phyloP scores from a whole-genome alignment of 2,797 vertebrate genomes.

The Acrossocheilus wenchowensis region DNA sequence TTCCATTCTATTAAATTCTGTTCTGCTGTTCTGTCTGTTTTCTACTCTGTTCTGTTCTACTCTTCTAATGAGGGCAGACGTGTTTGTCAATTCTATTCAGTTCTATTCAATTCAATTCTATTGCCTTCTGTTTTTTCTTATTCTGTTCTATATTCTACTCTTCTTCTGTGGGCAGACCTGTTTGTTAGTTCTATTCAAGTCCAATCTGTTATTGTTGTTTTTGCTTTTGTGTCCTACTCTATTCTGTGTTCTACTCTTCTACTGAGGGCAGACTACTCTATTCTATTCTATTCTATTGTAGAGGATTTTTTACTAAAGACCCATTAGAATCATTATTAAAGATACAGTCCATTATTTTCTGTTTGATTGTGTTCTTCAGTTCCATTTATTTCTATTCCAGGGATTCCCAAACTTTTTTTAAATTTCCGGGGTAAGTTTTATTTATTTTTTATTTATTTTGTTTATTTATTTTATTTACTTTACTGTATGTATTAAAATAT shows the following conservation, averaged over 20 bases:
- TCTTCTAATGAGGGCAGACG: neutral
- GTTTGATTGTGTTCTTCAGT: neutral
- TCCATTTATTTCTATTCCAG: neutral
- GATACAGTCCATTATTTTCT: neutral
- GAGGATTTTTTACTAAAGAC: neutral
- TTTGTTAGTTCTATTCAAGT: neutral
- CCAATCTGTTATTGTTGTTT: neutral
- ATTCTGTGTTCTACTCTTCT: neutral
- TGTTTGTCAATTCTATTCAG: neutral
- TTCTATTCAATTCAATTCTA: neutral
- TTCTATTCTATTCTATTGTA: neutral
- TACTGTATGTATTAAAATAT: neutral
- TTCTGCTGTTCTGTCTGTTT: neutral
- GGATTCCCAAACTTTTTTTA: neutral
- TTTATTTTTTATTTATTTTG: neutral
- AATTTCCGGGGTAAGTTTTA: neutral
- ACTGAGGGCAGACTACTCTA: neutral
- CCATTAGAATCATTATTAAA: neutral
- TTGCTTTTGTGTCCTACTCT: neutral
- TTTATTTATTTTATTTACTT: too few relatives aligned
- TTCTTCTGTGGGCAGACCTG: neutral
- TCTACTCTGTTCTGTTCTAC: neutral
- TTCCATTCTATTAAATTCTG: neutral
- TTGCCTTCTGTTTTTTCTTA: neutral
- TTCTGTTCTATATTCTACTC: neutral